phyloP scores from a whole-genome alignment of 2,113 vertebrate species.

The Melozone crissalis region DNA sequence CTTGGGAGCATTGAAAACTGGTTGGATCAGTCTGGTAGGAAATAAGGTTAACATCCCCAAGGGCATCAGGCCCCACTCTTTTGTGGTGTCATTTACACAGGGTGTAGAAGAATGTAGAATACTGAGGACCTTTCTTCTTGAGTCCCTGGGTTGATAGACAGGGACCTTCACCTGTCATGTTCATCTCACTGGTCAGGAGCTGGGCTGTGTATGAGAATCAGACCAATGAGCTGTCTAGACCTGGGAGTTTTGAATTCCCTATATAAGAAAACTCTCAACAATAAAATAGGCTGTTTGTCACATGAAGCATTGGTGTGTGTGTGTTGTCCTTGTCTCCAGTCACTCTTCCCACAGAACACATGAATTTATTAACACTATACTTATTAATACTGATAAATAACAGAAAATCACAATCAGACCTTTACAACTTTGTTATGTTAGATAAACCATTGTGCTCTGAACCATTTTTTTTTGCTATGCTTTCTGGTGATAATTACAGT shows the following conservation, averaged over 20 bases:
- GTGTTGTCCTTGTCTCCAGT: background rate
- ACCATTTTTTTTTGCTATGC: background rate
- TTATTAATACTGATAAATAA: background rate
- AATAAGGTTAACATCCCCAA: background rate
- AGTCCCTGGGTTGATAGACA: background rate
- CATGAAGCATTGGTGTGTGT: background rate
- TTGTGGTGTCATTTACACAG: background rate
- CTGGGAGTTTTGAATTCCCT: background rate
- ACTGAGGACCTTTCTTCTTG: background rate
- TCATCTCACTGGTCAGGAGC: background rate
- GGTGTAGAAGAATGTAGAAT: background rate
- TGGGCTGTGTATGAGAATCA: background rate
- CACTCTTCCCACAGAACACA: background rate
- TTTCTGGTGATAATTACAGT: conserved; percentile 11
- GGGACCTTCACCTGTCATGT: background rate
- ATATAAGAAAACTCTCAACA: background rate
- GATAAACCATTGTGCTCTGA: background rate
- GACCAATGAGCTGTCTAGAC: background rate
- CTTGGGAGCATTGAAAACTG: background rate
- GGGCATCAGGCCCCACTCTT: background rate
- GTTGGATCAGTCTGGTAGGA: background rate
- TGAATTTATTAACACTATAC: background rate
- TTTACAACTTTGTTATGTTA: background rate
- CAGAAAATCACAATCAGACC: background rate
- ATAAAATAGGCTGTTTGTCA: background rate